Percentiles rank a stretch among this genome's conserved stretches.
phyloP scores from a whole-genome alignment of 2,797 vertebrate genomes.

The Anisognathus igniventris region DNA sequence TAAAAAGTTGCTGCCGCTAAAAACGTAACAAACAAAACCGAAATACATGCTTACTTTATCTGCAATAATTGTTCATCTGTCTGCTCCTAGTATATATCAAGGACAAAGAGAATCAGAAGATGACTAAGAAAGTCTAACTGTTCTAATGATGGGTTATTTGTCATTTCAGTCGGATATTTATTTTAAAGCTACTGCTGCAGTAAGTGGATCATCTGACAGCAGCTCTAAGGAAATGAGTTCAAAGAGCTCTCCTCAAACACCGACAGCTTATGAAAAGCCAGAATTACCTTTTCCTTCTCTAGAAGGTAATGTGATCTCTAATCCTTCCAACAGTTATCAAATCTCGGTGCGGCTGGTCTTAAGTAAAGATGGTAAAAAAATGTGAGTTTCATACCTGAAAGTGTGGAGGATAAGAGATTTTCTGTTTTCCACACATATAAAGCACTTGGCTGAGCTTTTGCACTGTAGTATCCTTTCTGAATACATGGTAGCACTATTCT shows the following conservation, averaged over 20 bases:
- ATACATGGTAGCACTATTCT: background rate
- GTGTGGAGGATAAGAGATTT: background rate
- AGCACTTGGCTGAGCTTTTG: background rate
- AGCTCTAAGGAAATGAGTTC: conserved; percentile 89
- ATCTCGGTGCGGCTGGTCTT: background rate
- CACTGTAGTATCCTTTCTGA: background rate
- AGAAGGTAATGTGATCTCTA: conserved; percentile 81
- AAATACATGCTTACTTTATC: background rate
- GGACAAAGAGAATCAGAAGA: background rate
- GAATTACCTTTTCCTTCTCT: conserved; percentile 84
- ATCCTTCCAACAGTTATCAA: background rate
- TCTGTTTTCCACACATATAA: background rate
- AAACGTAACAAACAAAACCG: background rate
- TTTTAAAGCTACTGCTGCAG: conserved; percentile 87
- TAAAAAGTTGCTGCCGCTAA: background rate
- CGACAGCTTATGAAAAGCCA: conserved; percentile 84
- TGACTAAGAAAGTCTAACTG: background rate
- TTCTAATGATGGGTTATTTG: conserved; percentile 25
- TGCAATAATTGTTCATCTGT: background rate
- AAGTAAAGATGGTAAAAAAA: background rate
- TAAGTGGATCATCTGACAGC: conserved; percentile 84
- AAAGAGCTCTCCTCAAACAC: conserved; percentile 90
- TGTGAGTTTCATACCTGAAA: background rate
- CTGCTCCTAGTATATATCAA: background rate
- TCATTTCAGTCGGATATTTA: conserved; percentile 93